These are phyloP conservation scores for Torymus auratus DNA, from an alignment of 2,888 invertebrate genomes.

Conservation along the genomic window DNA sequence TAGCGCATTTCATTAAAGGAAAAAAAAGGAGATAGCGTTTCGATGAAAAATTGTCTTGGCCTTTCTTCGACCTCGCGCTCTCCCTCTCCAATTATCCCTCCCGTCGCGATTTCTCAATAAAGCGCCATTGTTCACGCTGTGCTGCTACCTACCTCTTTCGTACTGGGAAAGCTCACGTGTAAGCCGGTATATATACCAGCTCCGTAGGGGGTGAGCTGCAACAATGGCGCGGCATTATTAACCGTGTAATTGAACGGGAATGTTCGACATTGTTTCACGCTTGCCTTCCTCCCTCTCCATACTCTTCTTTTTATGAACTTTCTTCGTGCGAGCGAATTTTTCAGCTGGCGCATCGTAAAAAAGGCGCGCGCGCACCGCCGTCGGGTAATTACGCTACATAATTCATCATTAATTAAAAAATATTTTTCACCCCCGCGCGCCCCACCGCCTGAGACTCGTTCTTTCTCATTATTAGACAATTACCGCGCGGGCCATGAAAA, in stretches of 20 bases:
- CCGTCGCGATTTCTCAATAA: constrained; percentile 11
- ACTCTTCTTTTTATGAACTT: constrained; percentile 50
- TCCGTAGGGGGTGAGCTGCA: not conserved
- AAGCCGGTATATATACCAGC: not conserved
- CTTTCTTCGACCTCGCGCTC: not conserved
- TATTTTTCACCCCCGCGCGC: constrained; percentile 4
- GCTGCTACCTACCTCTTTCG: not conserved
- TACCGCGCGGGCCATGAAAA: not conserved
- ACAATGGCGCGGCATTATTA: constrained; percentile 29
- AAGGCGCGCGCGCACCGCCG: not conserved
- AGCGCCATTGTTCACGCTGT: constrained; percentile 7
- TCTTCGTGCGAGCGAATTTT: constrained; percentile 17
- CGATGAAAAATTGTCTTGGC: constrained; percentile 6
- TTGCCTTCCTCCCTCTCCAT: not conserved
- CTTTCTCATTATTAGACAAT: constrained; percentile 37
- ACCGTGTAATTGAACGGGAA: constrained; percentile 39
- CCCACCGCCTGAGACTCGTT: not conserved
- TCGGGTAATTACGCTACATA: constrained; percentile 36
- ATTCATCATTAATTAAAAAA: constrained; percentile 54
- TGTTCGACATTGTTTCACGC: constrained; percentile 51
- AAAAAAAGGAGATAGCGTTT: too few species aligned
- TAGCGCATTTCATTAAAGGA: too few species aligned
- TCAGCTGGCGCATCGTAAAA: constrained; percentile 2
- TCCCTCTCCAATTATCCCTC: not conserved
- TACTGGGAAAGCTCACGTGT: not conserved